Evolutionary conservation across 2,888 invertebrate genomes (phyloP), one percentile per base, ranked within the genome.

Genomic region (Caradrina kadenii): DNA sequence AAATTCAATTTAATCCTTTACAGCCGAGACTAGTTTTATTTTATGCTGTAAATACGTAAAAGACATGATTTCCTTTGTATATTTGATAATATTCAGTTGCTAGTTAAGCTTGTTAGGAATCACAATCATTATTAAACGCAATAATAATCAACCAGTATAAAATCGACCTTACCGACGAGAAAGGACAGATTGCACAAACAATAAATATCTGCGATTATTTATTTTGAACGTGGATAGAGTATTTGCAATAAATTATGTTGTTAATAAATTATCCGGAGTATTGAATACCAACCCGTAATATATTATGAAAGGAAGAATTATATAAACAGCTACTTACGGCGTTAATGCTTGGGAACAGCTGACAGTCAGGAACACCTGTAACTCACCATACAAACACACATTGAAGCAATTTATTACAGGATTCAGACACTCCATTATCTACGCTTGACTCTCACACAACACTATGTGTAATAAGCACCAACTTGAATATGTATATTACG

Each of bases 381-480:
- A 42, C 49, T 61, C 52, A 49, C 21, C 42, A 8, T 35, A 58
- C 31, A 22, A 50, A 45, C 17, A 56, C 39, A 31, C 50, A 55
- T 66, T 11, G 59, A 60, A 77, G 60, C 22, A 49, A 63, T 72
- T 56, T 76, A 52, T 60, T 63, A 66, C 31, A 4, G 19, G 22
- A 8, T 35, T 64, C 45, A 45, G 55, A 63, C 54, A 63, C 13
- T 64, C 63, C 42, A 60, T 67, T 72, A 63, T 60, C 59, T 50
- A 50, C 19, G 50, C 31, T 60, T 31, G 17, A 15, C 55, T 55
- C n/a, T 52, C 19, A 48, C 2, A 54, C 1, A 22, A 42, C 17
- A n/a, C 48, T 11, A n/a, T n/a, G 31, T 21, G 21, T 69, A 50
- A 11, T 35, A 45, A 45, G 45, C 15, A 45, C 17, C 45, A 17